Evolutionary conservation across 2,113 vertebrate genomes (phyloP).

Genomic region (Elgaria multicarinata): DNA sequence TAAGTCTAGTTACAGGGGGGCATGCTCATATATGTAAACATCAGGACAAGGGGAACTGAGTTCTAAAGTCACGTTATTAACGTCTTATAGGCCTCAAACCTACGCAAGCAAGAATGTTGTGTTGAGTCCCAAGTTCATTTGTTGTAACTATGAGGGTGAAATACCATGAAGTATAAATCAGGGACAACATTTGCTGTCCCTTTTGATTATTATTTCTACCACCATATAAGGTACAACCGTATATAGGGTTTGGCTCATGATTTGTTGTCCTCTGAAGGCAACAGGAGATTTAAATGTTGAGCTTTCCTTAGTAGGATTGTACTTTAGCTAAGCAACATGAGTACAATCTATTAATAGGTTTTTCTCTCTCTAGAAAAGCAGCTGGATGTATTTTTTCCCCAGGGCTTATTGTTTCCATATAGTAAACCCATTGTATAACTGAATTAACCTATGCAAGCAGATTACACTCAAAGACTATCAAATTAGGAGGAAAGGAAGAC

Average conservation of each 20-base stretch:
- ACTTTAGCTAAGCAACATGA: neutral
- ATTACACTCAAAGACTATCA: neutral
- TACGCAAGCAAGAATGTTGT: no score
- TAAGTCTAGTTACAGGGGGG: neutral
- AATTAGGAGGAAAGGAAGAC: neutral
- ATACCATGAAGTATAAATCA: no score
- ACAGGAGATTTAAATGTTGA: no score
- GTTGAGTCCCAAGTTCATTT: no score
- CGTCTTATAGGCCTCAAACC: no score
- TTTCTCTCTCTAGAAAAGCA: neutral
- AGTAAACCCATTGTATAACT: neutral
- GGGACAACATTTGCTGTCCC: neutral
- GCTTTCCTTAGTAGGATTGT: neutral
- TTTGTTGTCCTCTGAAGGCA: no score
- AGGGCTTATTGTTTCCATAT: accelerated
- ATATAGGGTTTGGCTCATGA: no score
- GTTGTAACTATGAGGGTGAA: no score
- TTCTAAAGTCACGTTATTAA: no score
- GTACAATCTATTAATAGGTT: neutral
- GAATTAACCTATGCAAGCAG: neutral
- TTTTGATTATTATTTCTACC: neutral
- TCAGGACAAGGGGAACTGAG: neutral
- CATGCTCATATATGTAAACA: neutral
- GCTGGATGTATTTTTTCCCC: neutral
- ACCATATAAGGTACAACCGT: neutral